Conservation (phyloP, 1,140 invertebrate genomes). For the Neodiprion lecontei region DNA sequence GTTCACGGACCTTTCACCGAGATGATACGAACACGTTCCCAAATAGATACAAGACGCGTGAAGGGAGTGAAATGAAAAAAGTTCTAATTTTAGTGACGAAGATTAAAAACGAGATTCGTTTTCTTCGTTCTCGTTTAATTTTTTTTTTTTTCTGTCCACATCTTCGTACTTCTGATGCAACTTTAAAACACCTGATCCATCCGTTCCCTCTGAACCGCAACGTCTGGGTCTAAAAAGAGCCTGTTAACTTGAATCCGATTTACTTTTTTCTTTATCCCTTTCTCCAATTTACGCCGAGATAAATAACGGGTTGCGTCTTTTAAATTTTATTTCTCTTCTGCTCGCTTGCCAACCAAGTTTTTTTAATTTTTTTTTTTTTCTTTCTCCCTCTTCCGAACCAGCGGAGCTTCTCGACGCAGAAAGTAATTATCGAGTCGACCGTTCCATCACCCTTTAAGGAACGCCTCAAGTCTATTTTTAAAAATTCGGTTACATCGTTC, state of each 20-base stretch:
- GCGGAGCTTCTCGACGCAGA: not conserved
- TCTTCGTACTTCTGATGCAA: too few species aligned
- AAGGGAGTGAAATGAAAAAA: not conserved
- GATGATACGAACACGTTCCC: too few species aligned
- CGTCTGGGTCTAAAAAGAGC: too few species aligned
- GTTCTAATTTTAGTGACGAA: constrained; percentile 40
- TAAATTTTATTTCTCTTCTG: constrained; percentile 28
- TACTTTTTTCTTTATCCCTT: not conserved
- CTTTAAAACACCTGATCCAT: too few species aligned
- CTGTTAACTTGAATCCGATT: too few species aligned
- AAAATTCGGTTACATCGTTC: not conserved
- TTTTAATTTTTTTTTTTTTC: constrained; percentile 28
- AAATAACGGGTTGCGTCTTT: constrained; percentile 40
- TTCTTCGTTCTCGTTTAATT: constrained; percentile 10
- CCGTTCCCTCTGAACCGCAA: constrained; percentile 15
- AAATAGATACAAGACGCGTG: too few species aligned
- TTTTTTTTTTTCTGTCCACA: not conserved
- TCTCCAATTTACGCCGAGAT: constrained; percentile 8
- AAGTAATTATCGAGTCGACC: not conserved
- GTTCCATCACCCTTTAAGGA: not conserved
- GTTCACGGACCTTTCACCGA: too few species aligned
- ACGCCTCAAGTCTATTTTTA: not conserved
- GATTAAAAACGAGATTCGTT: constrained; percentile 33
- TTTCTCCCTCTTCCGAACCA: constrained; percentile 22
- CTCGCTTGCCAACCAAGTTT: not conserved